Percentiles rank a stretch among this genome's conserved stretches.
phyloP scores from a whole-genome alignment of 2,888 invertebrate genomes.

The Laothoe populi region DNA sequence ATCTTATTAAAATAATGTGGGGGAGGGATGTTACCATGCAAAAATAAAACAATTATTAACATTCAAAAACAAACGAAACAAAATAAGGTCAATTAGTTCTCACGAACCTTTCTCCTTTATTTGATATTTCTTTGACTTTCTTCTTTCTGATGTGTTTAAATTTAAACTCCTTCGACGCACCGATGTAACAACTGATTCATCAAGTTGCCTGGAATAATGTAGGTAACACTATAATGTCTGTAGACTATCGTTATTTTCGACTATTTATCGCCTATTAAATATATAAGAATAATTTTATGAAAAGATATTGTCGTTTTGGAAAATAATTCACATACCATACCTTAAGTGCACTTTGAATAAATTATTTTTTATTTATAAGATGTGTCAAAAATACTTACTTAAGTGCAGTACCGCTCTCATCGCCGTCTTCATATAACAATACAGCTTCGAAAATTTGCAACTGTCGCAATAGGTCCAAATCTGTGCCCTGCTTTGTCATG shows the following conservation, averaged over 20 bases:
- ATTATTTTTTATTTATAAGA: too few relatives aligned
- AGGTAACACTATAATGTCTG: slow-evolving; percentile 9
- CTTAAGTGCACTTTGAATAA: neutral
- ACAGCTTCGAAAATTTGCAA: slow-evolving; percentile 98
- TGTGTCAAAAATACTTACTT: slow-evolving; percentile 52
- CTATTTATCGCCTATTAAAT: too few relatives aligned
- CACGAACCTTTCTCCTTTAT: slow-evolving; percentile 89
- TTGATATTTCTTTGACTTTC: slow-evolving; percentile 87
- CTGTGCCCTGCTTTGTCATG: slow-evolving; percentile 96
- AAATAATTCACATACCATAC: too few relatives aligned
- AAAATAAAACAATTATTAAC: slow-evolving; percentile 30
- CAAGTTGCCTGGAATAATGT: slow-evolving; percentile 82
- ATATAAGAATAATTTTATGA: too few relatives aligned
- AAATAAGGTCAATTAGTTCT: neutral
- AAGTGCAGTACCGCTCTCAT: slow-evolving; percentile 85
- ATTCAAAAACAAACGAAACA: slow-evolving; percentile 36
- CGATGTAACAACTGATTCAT: slow-evolving; percentile 89
- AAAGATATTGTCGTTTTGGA: too few relatives aligned
- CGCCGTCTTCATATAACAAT: slow-evolving; percentile 93
- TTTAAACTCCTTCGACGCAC: slow-evolving; percentile 83
- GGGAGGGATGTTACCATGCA: slow-evolving; percentile 27
- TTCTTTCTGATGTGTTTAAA: slow-evolving; percentile 86
- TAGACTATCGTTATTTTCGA: too few relatives aligned
- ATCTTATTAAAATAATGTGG: slow-evolving; percentile 4
- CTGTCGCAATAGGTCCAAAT: slow-evolving; percentile 96